Evolutionary conservation across 2,797 vertebrate genomes (phyloP).

Genomic region (Momotus momota): DNA sequence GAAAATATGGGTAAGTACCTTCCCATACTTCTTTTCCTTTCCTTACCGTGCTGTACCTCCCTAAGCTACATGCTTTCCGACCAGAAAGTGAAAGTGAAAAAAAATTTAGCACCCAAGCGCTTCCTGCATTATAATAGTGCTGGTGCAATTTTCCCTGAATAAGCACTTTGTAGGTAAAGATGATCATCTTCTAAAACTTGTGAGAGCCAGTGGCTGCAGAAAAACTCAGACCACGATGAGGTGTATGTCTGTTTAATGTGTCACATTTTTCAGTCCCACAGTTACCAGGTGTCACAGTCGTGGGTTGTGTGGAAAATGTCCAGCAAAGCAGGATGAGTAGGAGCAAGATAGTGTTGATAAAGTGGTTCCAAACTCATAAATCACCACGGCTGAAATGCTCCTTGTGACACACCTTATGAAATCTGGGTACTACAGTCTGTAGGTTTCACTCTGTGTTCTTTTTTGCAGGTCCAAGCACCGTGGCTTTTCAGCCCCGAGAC

Average conservation of each 20-base stretch:
- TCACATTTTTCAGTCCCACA: neutral
- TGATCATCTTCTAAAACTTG: neutral
- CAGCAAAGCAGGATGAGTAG: neutral
- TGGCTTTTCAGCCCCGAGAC: neutral
- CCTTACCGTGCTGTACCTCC: neutral
- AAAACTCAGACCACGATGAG: neutral
- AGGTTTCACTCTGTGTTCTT: neutral
- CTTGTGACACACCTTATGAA: neutral
- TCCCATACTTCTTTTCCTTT: neutral
- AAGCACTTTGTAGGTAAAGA: neutral
- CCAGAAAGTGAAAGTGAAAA: neutral
- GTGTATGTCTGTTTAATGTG: neutral
- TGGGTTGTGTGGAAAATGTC: neutral
- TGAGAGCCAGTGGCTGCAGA: neutral
- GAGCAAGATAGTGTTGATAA: neutral
- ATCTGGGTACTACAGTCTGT: neutral
- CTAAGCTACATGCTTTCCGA: neutral
- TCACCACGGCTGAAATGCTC: neutral
- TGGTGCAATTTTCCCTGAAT: neutral
- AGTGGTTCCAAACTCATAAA: neutral
- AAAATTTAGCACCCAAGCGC: neutral
- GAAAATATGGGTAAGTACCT: neutral
- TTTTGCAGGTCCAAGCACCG: neutral
- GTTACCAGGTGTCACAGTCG: neutral
- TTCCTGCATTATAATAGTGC: neutral